Conservation (phyloP, 2,888 invertebrate species). For the Deroplatys truncata region DNA sequence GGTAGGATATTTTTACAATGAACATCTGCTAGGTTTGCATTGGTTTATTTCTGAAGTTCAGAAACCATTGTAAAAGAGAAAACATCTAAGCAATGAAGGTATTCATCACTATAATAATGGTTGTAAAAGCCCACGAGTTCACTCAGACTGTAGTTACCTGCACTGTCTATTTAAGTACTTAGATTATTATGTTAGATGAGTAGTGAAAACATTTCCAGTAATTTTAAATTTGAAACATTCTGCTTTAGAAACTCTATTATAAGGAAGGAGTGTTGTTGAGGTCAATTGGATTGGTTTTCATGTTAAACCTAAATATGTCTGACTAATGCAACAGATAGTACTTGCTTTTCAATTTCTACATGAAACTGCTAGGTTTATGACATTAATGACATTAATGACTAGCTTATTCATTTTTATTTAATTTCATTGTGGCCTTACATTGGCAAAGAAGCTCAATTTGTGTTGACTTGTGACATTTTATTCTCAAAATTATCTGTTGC, state of each 20-base stretch:
- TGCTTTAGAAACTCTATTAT: neutral
- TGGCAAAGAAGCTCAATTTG: neutral
- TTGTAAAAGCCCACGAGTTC: neutral
- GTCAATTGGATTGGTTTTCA: neutral
- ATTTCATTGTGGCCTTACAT: neutral
- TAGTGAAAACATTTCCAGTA: neutral
- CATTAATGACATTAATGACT: neutral
- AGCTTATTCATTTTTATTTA: neutral
- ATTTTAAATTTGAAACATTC: neutral
- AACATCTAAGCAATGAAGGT: neutral
- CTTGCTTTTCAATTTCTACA: neutral
- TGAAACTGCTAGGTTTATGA: neutral
- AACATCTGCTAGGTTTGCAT: neutral
- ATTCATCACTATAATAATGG: neutral
- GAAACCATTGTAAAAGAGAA: neutral
- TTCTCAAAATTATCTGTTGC: neutral
- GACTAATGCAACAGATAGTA: neutral
- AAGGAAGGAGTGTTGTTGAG: neutral
- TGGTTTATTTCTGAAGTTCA: neutral
- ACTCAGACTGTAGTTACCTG: neutral
- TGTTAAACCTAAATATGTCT: neutral
- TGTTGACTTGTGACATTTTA: neutral
- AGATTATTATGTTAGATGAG: neutral
- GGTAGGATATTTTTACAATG: neutral
- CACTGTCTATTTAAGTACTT: neutral